Conservation (phyloP, 2,797 vertebrate species). For the Lacerta bilineata region DNA sequence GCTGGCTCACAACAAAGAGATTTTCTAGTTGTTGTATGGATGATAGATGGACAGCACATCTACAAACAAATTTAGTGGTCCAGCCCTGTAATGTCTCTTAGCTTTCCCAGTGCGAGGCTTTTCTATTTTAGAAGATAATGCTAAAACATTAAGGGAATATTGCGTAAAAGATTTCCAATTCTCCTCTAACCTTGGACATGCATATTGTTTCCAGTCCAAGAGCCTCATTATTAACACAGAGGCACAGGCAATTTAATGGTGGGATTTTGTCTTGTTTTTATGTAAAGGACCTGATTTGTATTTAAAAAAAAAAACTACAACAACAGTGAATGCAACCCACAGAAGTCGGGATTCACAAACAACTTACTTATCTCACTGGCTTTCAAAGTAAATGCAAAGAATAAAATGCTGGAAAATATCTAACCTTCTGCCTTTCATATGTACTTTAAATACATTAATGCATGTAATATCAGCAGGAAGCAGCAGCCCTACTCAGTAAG, state of each 20-base stretch:
- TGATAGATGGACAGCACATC: neutral
- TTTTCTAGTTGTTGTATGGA: constrained; percentile 11
- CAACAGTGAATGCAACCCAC: neutral
- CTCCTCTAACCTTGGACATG: constrained; percentile 41
- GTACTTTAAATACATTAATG: constrained; percentile 27
- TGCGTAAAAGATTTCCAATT: constrained; percentile 45
- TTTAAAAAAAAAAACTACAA: neutral
- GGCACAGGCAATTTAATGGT: constrained; percentile 19
- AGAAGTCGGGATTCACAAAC: constrained; percentile 43
- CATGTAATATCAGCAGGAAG: neutral
- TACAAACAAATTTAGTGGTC: constrained; percentile 18
- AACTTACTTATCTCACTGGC: neutral
- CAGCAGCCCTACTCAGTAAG: neutral
- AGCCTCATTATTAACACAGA: constrained; percentile 19
- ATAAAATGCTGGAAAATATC: neutral
- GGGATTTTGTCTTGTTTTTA: neutral
- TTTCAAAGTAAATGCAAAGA: constrained; percentile 24
- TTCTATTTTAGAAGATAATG: constrained; percentile 17
- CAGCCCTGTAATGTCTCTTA: neutral
- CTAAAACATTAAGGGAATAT: constrained; percentile 34
- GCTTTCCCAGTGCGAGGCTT: constrained; percentile 32
- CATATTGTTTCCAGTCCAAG: constrained; percentile 35
- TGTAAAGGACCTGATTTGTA: constrained; percentile 23
- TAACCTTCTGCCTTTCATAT: neutral
- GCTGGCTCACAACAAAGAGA: neutral